phyloP scores from a whole-genome alignment of 1,140 invertebrate species.

The Drosophila setifemur region DNA sequence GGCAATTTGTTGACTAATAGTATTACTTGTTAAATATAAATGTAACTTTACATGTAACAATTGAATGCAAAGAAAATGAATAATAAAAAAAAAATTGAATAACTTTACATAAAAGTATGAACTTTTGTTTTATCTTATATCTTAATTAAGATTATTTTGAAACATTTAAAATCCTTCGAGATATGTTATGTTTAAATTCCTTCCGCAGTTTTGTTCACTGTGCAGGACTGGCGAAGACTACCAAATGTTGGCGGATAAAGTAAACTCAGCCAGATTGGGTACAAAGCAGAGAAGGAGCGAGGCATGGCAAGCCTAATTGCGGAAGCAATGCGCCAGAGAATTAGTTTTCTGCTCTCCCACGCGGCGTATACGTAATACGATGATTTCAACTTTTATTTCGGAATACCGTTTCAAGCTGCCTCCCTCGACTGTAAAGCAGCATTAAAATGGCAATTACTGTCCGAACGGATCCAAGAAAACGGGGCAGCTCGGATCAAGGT shows the following conservation, averaged over 20 bases:
- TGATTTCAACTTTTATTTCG: constrained; percentile 53
- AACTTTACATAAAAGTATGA: too few relatives aligned
- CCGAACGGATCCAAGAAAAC: constrained; percentile 34
- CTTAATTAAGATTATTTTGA: too few relatives aligned
- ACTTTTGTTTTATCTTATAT: too few relatives aligned
- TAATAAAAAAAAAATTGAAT: too few relatives aligned
- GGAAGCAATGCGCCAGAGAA: constrained; percentile 70
- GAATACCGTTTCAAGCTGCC: background rate
- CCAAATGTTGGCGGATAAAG: constrained; percentile 33
- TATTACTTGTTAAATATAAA: too few relatives aligned
- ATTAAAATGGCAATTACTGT: constrained; percentile 74
- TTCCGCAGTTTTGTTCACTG: background rate
- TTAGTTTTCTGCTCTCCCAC: constrained; percentile 54
- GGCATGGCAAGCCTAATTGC: constrained; percentile 65
- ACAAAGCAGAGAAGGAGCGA: background rate
- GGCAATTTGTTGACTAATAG: too few relatives aligned
- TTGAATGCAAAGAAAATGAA: too few relatives aligned
- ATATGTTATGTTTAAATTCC: too few relatives aligned
- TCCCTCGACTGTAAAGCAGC: constrained; percentile 48
- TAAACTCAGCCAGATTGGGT: constrained; percentile 29
- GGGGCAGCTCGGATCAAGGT: constrained; percentile 41
- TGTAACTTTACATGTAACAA: too few relatives aligned
- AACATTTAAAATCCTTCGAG: too few relatives aligned
- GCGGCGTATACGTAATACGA: constrained; percentile 31
- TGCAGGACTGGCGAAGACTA: constrained; percentile 5